Base-by-base conservation (phyloP, 2,888 invertebrate species). In the Drosophila emarginata region DNA sequence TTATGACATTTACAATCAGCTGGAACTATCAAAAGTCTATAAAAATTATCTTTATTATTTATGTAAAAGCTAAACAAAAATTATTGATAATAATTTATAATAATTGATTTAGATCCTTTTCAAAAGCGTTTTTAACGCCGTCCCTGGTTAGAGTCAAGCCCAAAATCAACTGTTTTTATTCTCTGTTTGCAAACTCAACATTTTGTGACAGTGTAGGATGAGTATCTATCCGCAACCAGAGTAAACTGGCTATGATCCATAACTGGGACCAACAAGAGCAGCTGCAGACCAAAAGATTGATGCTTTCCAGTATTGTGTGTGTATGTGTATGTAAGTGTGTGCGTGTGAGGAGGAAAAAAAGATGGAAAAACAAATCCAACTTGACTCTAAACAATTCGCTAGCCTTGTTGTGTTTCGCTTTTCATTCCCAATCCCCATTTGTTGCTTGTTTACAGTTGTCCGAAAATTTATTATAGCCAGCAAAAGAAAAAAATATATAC, bases 371-470 rank as follows among this genome's bases (percentile, higher is more conserved):
- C 40, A 39, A 45, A 45, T 14, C 28, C 32, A 14, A 23, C 52
- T 50, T 28, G 15, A 36, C 12, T 59, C 37, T 15, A 23, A 50
- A 45, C 56, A 52, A 54, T 61, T 58, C 58, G 61, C 58, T 21
- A 21, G 53, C 51, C 58, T 76, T 63, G 52, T 72, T 81, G 79
- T 81, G 73, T 85, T 81, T 79, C 72, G 74, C 82, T 84, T 82
- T 77, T 84, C 45, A 45, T 45, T 45, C 40, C 40, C 18, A 45
- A 45, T 80, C 87, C 78, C 82, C 82, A 87, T 84, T 77, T 81
- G 82, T 82, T 84, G 82, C 85, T 74, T 66, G 79, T 81, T 67
- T 79, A 77, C 87, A 74, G 79, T 73, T 82, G 77, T 74, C 85
- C 75, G 66, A 85, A 85, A 83, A 45, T 83, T 87, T 83, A 83